These are phyloP conservation scores for Regulus satrapa DNA, from an alignment of 2,113 vertebrate genomes.

Conservation along the genomic window DNA sequence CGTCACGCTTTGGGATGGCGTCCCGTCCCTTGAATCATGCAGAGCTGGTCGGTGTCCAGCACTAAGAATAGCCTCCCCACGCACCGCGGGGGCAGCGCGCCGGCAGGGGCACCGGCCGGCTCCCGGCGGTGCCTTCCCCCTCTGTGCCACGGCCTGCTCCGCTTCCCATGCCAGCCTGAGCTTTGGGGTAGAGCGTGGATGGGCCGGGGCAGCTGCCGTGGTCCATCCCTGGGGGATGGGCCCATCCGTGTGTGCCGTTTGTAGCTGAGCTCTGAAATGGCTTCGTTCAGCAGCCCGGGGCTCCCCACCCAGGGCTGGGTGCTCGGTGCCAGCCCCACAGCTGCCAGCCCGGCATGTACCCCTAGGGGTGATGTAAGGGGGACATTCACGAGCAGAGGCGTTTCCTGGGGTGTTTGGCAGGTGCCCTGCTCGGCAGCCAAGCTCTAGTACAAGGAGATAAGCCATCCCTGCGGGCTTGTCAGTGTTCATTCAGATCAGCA, in stretches of 20 bases:
- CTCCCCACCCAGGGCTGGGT: background rate
- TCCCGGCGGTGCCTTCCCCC: background rate
- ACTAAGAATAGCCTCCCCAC: constrained; percentile 47
- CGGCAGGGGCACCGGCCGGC: fast-evolving
- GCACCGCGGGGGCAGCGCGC: background rate
- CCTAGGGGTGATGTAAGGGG: background rate
- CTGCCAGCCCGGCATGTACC: fast-evolving
- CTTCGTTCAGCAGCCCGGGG: fast-evolving
- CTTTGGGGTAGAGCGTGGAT: background rate
- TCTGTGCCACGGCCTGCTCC: fast-evolving
- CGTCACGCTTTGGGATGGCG: constrained; percentile 47
- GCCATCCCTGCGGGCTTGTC: background rate
- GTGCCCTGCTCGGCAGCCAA: fast-evolving
- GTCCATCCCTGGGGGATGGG: fast-evolving
- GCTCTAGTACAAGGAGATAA: background rate
- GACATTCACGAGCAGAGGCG: fast-evolving
- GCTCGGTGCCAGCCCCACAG: background rate
- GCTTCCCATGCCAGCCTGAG: fast-evolving
- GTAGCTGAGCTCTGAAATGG: background rate
- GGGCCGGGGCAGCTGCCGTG: fast-evolving
- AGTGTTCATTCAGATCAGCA: background rate
- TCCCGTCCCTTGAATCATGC: constrained; percentile 56
- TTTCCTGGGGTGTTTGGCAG: background rate
- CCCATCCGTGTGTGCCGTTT: fast-evolving
- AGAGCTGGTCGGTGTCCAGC: background rate